Evolutionary conservation across 2,113 vertebrate species (phyloP), one percentile per base, ranked within the genome.

Genomic region (Erythrolamprus reginae): DNA sequence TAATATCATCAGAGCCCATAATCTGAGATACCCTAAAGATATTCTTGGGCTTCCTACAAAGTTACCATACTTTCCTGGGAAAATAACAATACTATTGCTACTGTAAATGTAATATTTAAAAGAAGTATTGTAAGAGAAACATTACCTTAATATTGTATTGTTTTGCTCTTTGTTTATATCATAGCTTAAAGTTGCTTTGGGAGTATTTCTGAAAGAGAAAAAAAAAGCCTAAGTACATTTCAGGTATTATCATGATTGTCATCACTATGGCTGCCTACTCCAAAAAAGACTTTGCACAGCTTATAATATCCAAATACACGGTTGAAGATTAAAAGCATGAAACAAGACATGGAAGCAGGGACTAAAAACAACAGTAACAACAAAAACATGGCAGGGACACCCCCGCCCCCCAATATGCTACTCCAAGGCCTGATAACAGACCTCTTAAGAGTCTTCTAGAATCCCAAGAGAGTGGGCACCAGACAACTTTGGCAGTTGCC

Each of bases 101-200:
- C 1, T 47, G 5, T 24, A 45, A 86, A 26, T 77, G 13, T 2
- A 58, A 88, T 26, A 19, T 90, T 82, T 87, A 82, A 87, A 82
- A 87, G 1, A 65, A 33, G 51, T 52, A 53, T 82, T 82, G 48
- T 48, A 48, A 87, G 17, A n/a, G 58, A 10, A 55, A 53, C 38
- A 8, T 87, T 90, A 90, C 84, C 89, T 87, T 82, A 90, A 90
- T 82, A 90, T 82, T 90, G 84, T 90, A 90, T 55, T 90, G 58
- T 90, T 90, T 61, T 90, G 84, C n/a, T 87, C 89, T 87, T 90
- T 90, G 61, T 90, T 90, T 90, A 90, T 90, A 90, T 90, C 89
- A 77, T 90, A 90, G 61, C 26, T 90, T 87, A 87, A 90, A 55
- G 89, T 45, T 47, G 50, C 2, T 90, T 90, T 87, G 26, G 89